Base-by-base conservation (phyloP, 2,113 vertebrate species). In the Phasianus colchicus region DNA sequence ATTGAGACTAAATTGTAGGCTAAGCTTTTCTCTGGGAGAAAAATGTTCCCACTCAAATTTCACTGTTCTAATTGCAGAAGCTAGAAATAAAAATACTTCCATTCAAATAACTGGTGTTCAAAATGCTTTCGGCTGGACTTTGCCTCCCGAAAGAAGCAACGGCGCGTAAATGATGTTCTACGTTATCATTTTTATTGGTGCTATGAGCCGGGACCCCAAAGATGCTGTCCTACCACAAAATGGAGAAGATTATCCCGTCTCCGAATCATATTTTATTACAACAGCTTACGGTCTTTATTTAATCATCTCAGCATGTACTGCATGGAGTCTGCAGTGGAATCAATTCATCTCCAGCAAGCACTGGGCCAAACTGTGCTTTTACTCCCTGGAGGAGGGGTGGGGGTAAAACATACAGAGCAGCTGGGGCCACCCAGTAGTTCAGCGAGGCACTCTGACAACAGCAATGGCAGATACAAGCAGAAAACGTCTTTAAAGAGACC, bases 401-500 rank as follows among this genome's bases (percentile, higher is more conserved):
- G 52, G 32, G 73, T 86, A 93, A 96, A 94, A 93, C 88, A 92
- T n/a, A 96, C 64, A 67, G 73, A 96, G 45, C 88, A 93, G 95
- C 92, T 94, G 93, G 76, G 93, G 92, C 96, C 92, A 95, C 96
- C 95, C 93, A 94, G 96, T 87, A 92, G 84, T 90, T 92, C 80
- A 88, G 24, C 0, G 0, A 92, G 57, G 88, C 72, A 61, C 81
- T 79, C 71, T 85, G 75, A 91, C 89, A 92, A 82, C 87, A 87
- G 91, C 87, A 91, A 83, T 48, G 61, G 85, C 76, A 96, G 89
- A 95, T 80, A 93, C 55, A 87, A 89, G 89, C 71, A 86, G 73
- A 84, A 93, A 88, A 86, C 43, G 40, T 96, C 90, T 95, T 94
- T 93, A 83, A 82, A 94, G 88, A 97, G 45, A 83, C 85, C 73